phyloP scores from a whole-genome alignment of 1,140 invertebrate genomes.

The Whitmania pigra region DNA sequence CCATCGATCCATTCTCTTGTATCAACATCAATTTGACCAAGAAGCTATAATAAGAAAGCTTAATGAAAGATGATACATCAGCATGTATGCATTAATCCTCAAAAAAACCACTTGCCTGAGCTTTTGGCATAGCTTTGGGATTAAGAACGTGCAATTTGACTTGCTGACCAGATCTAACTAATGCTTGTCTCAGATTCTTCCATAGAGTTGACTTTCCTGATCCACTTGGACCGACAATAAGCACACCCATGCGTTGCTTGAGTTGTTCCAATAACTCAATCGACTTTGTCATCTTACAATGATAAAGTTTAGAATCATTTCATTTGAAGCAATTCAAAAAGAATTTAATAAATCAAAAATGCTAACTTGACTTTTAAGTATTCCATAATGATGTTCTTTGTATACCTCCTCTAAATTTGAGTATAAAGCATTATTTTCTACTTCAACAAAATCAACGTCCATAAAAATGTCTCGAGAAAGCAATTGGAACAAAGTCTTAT shows the following conservation, averaged over 20 bases:
- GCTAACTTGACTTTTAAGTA: slow-evolving; percentile 53
- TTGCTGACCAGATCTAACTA: slow-evolving; percentile 53
- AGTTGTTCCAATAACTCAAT: slow-evolving; percentile 90
- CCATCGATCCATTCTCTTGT: slow-evolving; percentile 91
- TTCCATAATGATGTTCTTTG: slow-evolving; percentile 49
- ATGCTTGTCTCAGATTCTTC: slow-evolving; percentile 60
- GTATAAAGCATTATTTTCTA: slow-evolving; percentile 50
- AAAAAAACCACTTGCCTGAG: slow-evolving; percentile 44
- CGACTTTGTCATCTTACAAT: slow-evolving; percentile 62
- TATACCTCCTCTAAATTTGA: slow-evolving; percentile 52
- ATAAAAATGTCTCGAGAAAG: slow-evolving; percentile 69
- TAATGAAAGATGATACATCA: background rate
- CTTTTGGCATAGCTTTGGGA: slow-evolving; percentile 79
- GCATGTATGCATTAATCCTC: background rate
- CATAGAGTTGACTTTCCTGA: slow-evolving; percentile 86
- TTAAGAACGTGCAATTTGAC: slow-evolving; percentile 73
- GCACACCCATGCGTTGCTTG: slow-evolving; percentile 87
- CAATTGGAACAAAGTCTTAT: slow-evolving; percentile 61
- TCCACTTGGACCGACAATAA: slow-evolving; percentile 81
- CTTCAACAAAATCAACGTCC: slow-evolving; percentile 47
- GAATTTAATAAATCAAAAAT: background rate
- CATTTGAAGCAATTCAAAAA: background rate
- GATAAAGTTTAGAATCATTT: background rate
- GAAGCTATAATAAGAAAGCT: slow-evolving; percentile 44
- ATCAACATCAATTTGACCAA: slow-evolving; percentile 82